These are phyloP conservation scores for Phyllotreta striolata DNA, from an alignment of 2,888 invertebrate genomes.

Conservation along the genomic window DNA sequence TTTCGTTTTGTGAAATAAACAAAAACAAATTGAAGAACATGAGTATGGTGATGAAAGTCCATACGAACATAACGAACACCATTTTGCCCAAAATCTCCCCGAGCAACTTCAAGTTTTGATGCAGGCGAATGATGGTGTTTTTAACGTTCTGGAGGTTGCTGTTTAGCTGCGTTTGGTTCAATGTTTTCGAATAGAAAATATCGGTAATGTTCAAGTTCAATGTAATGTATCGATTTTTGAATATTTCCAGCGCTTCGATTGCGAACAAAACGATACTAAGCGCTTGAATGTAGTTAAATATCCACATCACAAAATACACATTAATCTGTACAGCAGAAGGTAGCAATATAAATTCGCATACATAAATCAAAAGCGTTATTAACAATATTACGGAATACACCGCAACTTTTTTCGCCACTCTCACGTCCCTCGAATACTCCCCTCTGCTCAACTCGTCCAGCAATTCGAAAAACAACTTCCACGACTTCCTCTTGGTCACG, in stretches of 20 bases:
- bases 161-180: too few relatives aligned
- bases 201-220: too few relatives aligned
- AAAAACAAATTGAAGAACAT: background rate
- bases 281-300: too few relatives aligned
- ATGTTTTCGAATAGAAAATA: too few relatives aligned
- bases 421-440: background rate
- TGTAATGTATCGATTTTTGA: too few relatives aligned
- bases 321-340: too few relatives aligned
- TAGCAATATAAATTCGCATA: too few relatives aligned
- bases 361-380: background rate
- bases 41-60: background rate
- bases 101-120: background rate
- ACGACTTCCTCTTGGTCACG: background rate
- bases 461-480: background rate
- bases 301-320: too few relatives aligned
- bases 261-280: too few relatives aligned
- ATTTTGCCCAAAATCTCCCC: background rate
- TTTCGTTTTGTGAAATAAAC: background rate
- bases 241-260: too few relatives aligned
- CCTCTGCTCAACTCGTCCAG: background rate
- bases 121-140: too few relatives aligned
- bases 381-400: background rate
- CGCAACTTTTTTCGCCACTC: background rate
- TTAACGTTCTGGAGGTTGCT: too few relatives aligned
- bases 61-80: background rate